Percentiles rank a stretch among this genome's conserved stretches.
Conservation (phyloP, 2,888 invertebrate species). For the Isoperla grammatica region DNA sequence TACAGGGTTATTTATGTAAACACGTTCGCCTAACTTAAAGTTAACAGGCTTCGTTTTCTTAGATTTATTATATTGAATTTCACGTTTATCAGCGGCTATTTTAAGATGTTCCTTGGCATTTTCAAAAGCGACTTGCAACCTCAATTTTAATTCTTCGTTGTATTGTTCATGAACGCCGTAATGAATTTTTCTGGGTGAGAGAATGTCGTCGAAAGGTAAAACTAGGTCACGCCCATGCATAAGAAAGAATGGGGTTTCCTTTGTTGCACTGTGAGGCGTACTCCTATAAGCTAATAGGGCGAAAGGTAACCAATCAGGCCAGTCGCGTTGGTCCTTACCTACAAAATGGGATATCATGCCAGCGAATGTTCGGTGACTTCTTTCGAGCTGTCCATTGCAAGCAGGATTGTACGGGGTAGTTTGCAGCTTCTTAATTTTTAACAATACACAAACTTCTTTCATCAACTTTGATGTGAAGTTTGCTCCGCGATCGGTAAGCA, state of each 20-base stretch:
- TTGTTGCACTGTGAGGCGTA: neutral
- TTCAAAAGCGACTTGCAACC: neutral
- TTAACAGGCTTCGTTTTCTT: no score
- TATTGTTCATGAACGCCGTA: neutral
- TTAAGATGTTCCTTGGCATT: neutral
- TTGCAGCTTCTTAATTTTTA: slow-evolving; percentile 5
- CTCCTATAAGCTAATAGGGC: slow-evolving; percentile 1
- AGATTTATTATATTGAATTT: neutral
- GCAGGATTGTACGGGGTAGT: slow-evolving; percentile 3
- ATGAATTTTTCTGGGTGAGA: neutral
- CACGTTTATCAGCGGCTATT: neutral
- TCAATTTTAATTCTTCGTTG: neutral
- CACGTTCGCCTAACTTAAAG: no score
- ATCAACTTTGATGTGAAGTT: neutral
- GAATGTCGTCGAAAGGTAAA: neutral
- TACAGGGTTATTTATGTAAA: no score
- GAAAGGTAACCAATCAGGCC: neutral
- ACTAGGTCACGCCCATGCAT: neutral
- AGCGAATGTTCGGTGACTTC: neutral
- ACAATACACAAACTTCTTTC: neutral
- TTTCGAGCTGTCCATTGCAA: slow-evolving; percentile 2
- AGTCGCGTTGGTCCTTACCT: no score
- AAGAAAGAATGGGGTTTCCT: neutral
- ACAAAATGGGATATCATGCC: slow-evolving; percentile 4
- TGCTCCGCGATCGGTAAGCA: neutral